A percentile compares a stretch with the other conserved stretches of the same genome.
phyloP scores from a whole-genome alignment of 2,888 invertebrate species.

The Notodonta ziczac region DNA sequence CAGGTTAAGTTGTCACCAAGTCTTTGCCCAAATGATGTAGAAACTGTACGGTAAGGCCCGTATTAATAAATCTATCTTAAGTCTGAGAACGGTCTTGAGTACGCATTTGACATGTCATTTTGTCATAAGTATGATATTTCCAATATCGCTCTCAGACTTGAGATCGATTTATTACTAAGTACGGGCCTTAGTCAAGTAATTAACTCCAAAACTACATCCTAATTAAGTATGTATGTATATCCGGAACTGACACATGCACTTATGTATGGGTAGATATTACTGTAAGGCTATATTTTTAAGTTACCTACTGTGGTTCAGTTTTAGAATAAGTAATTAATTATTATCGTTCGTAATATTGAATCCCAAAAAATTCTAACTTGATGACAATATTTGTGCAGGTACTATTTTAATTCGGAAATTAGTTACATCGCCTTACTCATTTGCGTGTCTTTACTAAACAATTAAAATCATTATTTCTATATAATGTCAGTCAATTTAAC shows the following conservation, averaged over 20 bases:
- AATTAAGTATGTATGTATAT: slow-evolving; percentile 30
- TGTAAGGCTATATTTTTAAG: slow-evolving; percentile 32
- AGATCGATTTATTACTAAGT: too few relatives aligned
- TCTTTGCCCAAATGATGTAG: too few relatives aligned
- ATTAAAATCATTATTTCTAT: neutral
- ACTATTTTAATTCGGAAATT: slow-evolving; percentile 28
- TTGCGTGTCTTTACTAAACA: neutral
- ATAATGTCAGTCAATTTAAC: slow-evolving; percentile 29
- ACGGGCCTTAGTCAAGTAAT: neutral
- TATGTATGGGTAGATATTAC: slow-evolving; percentile 27
- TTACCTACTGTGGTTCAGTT: slow-evolving; percentile 29
- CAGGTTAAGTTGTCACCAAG: too few relatives aligned
- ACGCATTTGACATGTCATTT: too few relatives aligned
- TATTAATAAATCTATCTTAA: too few relatives aligned
- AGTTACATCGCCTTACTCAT: slow-evolving; percentile 5
- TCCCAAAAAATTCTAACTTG: slow-evolving; percentile 33
- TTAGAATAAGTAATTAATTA: slow-evolving; percentile 42
- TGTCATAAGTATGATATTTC: too few relatives aligned
- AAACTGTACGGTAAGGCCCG: too few relatives aligned
- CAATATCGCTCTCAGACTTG: too few relatives aligned
- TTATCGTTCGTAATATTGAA: slow-evolving; percentile 35
- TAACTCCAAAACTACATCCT: slow-evolving; percentile 21
- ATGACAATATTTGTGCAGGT: slow-evolving; percentile 65
- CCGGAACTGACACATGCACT: slow-evolving; percentile 40
- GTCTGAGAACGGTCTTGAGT: too few relatives aligned